Evolutionary conservation across 2,888 invertebrate genomes (phyloP), one percentile per base, ranked within the genome.

Genomic region (Schizaphis graminum): DNA sequence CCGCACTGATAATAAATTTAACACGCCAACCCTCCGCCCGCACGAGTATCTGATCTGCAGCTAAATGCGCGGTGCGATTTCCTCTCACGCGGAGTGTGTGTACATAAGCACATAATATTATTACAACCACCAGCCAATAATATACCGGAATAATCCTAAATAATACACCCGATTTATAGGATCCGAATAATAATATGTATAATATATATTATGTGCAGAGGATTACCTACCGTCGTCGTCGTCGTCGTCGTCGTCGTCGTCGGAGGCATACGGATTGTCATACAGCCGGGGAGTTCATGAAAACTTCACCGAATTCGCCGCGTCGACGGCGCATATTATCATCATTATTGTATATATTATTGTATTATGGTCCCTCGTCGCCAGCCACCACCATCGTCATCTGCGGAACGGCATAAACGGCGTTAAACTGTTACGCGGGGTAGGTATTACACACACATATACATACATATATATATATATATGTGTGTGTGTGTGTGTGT

Each of bases 351-450:
- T 28, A 44, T 89, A 61, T 13, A 28, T 35, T 89, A 44, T 13
- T 26, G 24, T 89, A 61, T 89, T n/a, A 41, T 11, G 4, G 28
- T 44, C 21, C 77, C 28, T n/a, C 89, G n/a, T n/a, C n/a, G 53
- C 35, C 47, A 49, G 35, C n/a, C 84, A 35, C 16, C 84, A 35
- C 16, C 77, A 21, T 35, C 77, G 7, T 77, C 35, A 61, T 28
- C 28, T 41, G 57, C 35, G 89, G 53, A 41, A 85, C 93, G 89
- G 41, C 90, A 77, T 77, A 93, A 93, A 93, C 57, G 93, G 93
- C 93, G 89, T 93, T 93, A 93, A 93, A 93, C 93, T 93, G 93
- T 93, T 93, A 89, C 92, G 49, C 41, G 24, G 47, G 28, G 67
- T 47, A 91, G 77, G 77, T n/a, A 53, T 67, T 90, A 89, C n/a